Percentiles rank a stretch among this genome's conserved stretches.
Conservation (phyloP, 1,140 invertebrate genomes). For the Bombus picipes region DNA sequence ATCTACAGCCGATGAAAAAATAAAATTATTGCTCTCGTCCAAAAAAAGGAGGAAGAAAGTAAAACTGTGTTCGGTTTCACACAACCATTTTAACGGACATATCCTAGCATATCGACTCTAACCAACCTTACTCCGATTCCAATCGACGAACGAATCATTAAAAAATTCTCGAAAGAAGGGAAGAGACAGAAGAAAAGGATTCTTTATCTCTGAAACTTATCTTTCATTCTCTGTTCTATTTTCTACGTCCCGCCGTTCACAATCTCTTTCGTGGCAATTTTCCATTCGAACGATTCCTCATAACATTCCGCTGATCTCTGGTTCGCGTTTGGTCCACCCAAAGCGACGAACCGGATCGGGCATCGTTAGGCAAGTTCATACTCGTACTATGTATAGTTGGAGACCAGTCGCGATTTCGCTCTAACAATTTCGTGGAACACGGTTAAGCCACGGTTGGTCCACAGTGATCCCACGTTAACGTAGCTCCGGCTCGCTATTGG, state of each 20-base stretch:
- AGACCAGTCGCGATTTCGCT: constrained; percentile 35
- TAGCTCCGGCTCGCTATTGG: constrained; percentile 57
- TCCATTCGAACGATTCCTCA: not conserved
- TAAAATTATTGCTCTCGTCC: not conserved
- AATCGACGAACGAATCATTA: not conserved
- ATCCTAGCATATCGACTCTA: not conserved
- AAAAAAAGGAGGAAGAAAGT: not conserved
- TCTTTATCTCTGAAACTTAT: not conserved
- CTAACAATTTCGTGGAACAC: constrained; percentile 27
- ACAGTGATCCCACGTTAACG: constrained; percentile 18
- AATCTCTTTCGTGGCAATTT: not conserved
- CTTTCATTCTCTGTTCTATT: not conserved
- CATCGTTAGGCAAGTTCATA: constrained; percentile 49
- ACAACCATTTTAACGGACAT: not conserved
- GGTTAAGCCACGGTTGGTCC: constrained; percentile 30
- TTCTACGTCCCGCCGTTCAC: not conserved
- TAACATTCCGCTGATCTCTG: not conserved
- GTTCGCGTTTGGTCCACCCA: not conserved
- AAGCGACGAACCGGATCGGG: constrained; percentile 11
- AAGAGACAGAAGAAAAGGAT: not conserved
- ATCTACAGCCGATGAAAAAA: not conserved
- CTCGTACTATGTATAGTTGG: constrained; percentile 55
- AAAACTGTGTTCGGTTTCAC: not conserved
- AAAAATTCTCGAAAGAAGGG: not conserved
- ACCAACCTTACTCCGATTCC: not conserved